Evolutionary conservation across 2,888 invertebrate species (phyloP), one percentile per base, ranked within the genome.

Genomic region (Euzetes globulus): DNA sequence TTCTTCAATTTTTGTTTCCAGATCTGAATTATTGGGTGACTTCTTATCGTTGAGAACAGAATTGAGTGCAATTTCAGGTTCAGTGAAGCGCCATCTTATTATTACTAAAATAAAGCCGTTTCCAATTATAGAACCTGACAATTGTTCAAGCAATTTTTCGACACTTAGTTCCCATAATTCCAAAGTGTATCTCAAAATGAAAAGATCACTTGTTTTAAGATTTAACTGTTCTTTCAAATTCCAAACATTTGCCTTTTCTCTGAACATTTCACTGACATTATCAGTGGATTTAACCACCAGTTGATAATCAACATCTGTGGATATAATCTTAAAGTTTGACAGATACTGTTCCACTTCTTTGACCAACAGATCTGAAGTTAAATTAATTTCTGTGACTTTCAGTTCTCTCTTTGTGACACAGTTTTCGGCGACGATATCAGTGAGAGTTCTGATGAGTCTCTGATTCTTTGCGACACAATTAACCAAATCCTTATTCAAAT

Each of bases 371-470:
- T 6, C 52, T n/a, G 1, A n/a, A 1, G 52, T 52, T 3, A 19
- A 19, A 19, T 52, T 52, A n/a, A 88, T 83, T 85, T 95, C 94
- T 17, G 87, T 84, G 19, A 88, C 85, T 83, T 90, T 91, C n/a
- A 94, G 82, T 80, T 71, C 71, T 22, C 65, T 71, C n/a, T 90
- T 90, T 4, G 88, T 82, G 15, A 88, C 86, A 58, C 85, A 84
- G 82, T 94, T 95, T 85, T 94, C 94, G 41, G 89, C 82, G 29
- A 89, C 88, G 13, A 90, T 83, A 82, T 94, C 92, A 73, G 92
- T 81, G 75, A 83, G 45, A 3, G 71, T 11, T 6, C 71, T 81
- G 27, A 84, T 77, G 17, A 79, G 75, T 4, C 78, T 37, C 72
- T 79, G 79, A 9, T 73, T 60, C 5, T 76, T 33, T 11, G 79